Conservation (phyloP, 2,797 vertebrate species). For the Coluber constrictor region DNA sequence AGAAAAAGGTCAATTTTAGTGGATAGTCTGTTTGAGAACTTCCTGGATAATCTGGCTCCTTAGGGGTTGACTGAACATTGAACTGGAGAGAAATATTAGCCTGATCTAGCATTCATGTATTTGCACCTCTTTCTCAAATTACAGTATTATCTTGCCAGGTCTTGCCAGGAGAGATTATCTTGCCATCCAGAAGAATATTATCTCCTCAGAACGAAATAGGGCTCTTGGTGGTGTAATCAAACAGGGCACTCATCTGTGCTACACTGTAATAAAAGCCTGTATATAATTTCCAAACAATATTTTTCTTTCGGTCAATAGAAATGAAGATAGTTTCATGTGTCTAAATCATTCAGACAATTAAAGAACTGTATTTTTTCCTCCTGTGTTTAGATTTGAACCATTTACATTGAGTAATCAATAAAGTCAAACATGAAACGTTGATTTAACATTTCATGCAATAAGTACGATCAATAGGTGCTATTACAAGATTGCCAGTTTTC, state of each 20-base stretch:
- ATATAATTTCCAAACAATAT: slow-evolving; percentile 1
- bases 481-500: slow-evolving; percentile 35
- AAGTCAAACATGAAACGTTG: slow-evolving; percentile 15
- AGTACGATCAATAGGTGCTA: slow-evolving; percentile 12
- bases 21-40: not conserved
- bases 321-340: not conserved
- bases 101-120: not conserved
- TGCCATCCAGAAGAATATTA: not conserved
- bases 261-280: not conserved
- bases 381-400: slow-evolving; percentile 5
- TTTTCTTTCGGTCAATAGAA: not conserved
- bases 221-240: not conserved
- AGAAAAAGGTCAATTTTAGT: not conserved
- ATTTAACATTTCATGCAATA: slow-evolving; percentile 35
- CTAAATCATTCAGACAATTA: slow-evolving; percentile 15
- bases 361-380: not conserved
- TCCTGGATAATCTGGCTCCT: not conserved
- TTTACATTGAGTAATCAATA: slow-evolving; percentile 21
- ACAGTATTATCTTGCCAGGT: not conserved
- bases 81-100: not conserved
- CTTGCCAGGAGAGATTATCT: not conserved
- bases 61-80: not conserved
- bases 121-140: not conserved
- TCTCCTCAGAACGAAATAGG: not conserved
- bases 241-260: not conserved